Evolutionary conservation across 2,888 invertebrate species (phyloP).

Genomic region (Sesamia inferens): DNA sequence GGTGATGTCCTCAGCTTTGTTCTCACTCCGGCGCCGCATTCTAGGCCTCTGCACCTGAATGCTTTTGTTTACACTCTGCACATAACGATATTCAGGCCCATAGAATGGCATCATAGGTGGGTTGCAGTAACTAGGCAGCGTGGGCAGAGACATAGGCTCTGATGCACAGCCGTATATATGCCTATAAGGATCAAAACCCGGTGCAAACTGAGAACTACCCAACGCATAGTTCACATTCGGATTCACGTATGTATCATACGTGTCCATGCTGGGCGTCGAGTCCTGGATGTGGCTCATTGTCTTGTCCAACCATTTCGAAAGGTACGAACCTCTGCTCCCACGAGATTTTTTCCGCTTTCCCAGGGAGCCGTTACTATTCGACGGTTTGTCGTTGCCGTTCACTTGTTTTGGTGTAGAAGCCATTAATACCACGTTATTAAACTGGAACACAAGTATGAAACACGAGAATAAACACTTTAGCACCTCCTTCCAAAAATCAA

Average conservation of each 20-base stretch:
- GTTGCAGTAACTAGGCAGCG: conserved; percentile 90
- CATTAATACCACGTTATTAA: conserved; percentile 74
- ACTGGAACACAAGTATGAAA: conserved; percentile 47
- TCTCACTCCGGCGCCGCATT: conserved; percentile 74
- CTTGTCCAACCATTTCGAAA: conserved; percentile 89
- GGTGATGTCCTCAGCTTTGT: conserved; percentile 78
- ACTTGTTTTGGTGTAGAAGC: conserved; percentile 86
- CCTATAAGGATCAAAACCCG: conserved; percentile 86
- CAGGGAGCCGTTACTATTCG: conserved; percentile 81
- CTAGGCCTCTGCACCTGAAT: conserved; percentile 81
- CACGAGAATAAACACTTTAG: conserved; percentile 58
- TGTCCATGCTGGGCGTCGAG: conserved; percentile 81
- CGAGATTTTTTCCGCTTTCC: conserved; percentile 88
- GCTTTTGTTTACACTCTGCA: conserved; percentile 79
- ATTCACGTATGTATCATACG: conserved; percentile 79
- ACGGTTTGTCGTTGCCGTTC: conserved; percentile 82
- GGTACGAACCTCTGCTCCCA: conserved; percentile 82
- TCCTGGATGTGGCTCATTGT: conserved; percentile 85
- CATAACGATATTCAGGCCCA: conserved; percentile 80
- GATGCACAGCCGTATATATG: conserved; percentile 89
- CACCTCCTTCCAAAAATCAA: conserved; percentile 46
- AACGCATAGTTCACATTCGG: conserved; percentile 78
- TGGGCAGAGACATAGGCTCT: conserved; percentile 92
- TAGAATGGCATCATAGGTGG: conserved; percentile 74
- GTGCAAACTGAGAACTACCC: conserved; percentile 80